Conservation (phyloP, 2,888 invertebrate genomes). For the Thumatha senex region DNA sequence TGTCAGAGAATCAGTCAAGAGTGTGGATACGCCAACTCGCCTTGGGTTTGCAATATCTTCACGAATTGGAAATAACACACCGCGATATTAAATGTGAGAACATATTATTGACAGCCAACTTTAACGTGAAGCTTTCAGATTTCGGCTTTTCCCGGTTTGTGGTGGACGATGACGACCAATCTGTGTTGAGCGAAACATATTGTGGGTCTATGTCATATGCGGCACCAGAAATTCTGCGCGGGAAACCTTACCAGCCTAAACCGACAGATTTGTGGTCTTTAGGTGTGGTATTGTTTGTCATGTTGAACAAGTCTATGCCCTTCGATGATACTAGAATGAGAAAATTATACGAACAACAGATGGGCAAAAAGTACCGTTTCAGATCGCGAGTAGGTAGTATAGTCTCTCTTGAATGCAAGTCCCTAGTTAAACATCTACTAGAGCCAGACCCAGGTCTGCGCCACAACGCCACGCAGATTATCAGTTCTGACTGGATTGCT, state of each 20-base stretch:
- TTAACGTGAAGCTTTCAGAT: conserved; percentile 91
- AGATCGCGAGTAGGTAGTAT: conserved; percentile 84
- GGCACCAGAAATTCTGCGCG: conserved; percentile 92
- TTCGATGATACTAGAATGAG: conserved; percentile 91
- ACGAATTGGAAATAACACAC: conserved; percentile 89
- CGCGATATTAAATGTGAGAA: conserved; percentile 94
- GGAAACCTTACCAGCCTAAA: conserved; percentile 88
- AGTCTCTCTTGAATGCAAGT: conserved; percentile 85
- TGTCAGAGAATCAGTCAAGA: conserved; percentile 87
- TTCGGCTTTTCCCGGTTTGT: conserved; percentile 89
- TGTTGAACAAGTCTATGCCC: conserved; percentile 93
- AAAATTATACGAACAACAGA: conserved; percentile 85
- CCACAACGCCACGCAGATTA: conserved; percentile 81
- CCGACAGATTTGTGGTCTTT: conserved; percentile 92
- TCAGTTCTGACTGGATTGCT: conserved; percentile 86
- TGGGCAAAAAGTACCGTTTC: conserved; percentile 85
- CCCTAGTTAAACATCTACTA: conserved; percentile 84
- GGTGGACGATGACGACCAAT: conserved; percentile 60
- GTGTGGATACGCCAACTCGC: conserved; percentile 89
- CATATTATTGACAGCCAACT: conserved; percentile 87
- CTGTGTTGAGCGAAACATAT: conserved; percentile 88
- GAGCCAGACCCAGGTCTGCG: conserved; percentile 87
- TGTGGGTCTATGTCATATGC: conserved; percentile 95
- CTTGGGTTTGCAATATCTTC: conserved; percentile 88
- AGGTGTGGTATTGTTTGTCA: conserved; percentile 91